Conservation (phyloP, 2,113 vertebrate species). For the Nerophis lumbriciformis region DNA sequence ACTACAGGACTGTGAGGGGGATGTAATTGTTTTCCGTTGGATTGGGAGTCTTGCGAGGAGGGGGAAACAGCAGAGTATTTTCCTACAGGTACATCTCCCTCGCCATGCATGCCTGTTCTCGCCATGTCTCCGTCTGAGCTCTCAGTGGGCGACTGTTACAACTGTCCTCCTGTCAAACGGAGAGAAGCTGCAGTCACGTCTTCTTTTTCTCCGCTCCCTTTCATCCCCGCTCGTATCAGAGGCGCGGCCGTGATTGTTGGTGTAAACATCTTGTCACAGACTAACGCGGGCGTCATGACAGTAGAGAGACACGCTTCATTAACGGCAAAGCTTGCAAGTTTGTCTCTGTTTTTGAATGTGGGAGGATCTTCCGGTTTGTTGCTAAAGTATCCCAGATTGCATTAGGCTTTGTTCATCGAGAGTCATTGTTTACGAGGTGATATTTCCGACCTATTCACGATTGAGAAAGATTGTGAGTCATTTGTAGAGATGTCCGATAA, state of each 20-base stretch:
- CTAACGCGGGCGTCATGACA: conserved; percentile 62
- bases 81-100: conserved; percentile 29
- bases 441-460: too few species aligned
- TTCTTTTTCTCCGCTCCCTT: conserved; percentile 39
- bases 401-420: too few species aligned
- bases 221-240: conserved; percentile 62
- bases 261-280: conserved; percentile 68
- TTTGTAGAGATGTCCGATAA: too few species aligned
- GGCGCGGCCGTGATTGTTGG: conserved; percentile 54
- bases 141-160: conserved; percentile 59
- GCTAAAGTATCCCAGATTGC: too few species aligned
- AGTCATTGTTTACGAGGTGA: too few species aligned
- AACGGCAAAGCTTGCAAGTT: conserved; percentile 46
- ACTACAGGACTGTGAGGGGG: conserved; percentile 52
- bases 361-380: not conserved
- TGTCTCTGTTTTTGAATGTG: conserved; percentile 51
- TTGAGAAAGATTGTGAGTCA: too few species aligned
- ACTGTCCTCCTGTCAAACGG: conserved; percentile 62
- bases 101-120: not conserved
- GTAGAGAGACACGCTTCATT: conserved; percentile 60
- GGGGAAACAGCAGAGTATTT: conserved; percentile 19
- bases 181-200: conserved; percentile 45
- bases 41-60: conserved; percentile 22
- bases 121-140: conserved; percentile 16
- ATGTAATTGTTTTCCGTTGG: conserved; percentile 67